Evolutionary conservation across 2,888 invertebrate species (phyloP).

Genomic region (Meliscaeva auricollis): DNA sequence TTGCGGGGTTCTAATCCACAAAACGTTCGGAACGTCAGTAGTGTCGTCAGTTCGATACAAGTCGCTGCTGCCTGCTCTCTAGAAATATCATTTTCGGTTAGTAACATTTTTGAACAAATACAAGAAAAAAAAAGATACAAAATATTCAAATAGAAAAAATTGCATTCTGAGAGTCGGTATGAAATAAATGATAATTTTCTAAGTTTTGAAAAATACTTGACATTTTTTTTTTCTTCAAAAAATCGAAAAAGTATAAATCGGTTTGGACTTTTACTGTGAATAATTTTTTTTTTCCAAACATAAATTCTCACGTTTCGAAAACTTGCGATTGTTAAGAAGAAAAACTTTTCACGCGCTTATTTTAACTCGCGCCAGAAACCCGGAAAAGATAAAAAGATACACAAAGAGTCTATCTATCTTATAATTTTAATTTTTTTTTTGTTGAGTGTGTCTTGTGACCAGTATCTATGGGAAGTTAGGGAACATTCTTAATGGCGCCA

Average conservation of each 20-base stretch:
- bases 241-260: no score
- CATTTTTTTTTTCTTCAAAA: slow-evolving; percentile 23
- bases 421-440: slow-evolving; percentile 32
- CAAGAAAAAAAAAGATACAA: slow-evolving; percentile 39
- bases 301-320: slow-evolving; percentile 58
- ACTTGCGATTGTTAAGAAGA: slow-evolving; percentile 47
- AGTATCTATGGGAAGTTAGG: slow-evolving; percentile 19
- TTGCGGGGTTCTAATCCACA: slow-evolving; percentile 76
- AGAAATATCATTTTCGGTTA: slow-evolving; percentile 77
- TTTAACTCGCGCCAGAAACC: slow-evolving; percentile 69
- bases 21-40: slow-evolving; percentile 78
- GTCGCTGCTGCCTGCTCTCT: slow-evolving; percentile 79
- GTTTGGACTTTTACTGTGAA: slow-evolving; percentile 23
- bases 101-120: slow-evolving; percentile 62
- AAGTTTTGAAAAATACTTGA: slow-evolving; percentile 1
- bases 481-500: slow-evolving; percentile 73
- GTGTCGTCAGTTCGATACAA: slow-evolving; percentile 79
- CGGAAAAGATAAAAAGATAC: slow-evolving; percentile 73
- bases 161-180: slow-evolving; percentile 70
- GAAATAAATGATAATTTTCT: slow-evolving; percentile 39
- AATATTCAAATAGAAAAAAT: slow-evolving; percentile 48
- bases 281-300: slow-evolving; percentile 23
- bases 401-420: slow-evolving; percentile 45
- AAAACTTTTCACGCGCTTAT: slow-evolving; percentile 66
- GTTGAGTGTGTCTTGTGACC: slow-evolving; percentile 41